phyloP scores from a whole-genome alignment of 2,888 invertebrate species.

The Empis stercorea region DNA sequence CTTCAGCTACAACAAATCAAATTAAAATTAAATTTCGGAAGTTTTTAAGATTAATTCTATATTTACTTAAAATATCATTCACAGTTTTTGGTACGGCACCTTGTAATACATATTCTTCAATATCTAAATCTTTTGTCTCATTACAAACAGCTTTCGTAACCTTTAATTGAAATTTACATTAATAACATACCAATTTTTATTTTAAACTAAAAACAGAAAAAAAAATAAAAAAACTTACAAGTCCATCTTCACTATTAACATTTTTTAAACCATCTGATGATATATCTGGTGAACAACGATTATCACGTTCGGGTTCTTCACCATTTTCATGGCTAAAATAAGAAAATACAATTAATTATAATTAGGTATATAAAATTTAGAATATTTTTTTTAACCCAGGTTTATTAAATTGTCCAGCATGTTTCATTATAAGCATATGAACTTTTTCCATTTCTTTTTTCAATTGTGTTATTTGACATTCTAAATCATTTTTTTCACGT shows the following conservation, averaged over 20 bases:
- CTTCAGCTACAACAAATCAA: constrained; percentile 22
- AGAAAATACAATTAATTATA: neutral
- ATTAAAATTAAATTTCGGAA: neutral
- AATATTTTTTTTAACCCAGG: constrained; percentile 19
- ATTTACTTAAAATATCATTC: constrained; percentile 34
- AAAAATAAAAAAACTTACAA: constrained; percentile 23
- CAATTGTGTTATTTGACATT: constrained; percentile 60
- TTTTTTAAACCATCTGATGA: constrained; percentile 36
- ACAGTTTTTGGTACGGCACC: constrained; percentile 49
- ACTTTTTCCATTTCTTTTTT: constrained; percentile 74
- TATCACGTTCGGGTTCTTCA: constrained; percentile 34
- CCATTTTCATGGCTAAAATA: constrained; percentile 18
- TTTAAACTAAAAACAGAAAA: too few species aligned
- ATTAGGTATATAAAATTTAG: neutral
- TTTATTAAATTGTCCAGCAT: constrained; percentile 55
- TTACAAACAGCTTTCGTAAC: constrained; percentile 20
- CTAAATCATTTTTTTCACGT: constrained; percentile 66
- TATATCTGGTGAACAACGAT: constrained; percentile 34
- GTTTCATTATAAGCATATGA: constrained; percentile 50
- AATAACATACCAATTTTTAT: too few species aligned
- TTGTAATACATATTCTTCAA: constrained; percentile 50
- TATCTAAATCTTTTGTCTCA: constrained; percentile 32
- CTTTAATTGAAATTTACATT: too few species aligned
- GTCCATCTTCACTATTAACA: constrained; percentile 36
- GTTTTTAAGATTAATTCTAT: too few species aligned